phyloP scores from a whole-genome alignment of 2,113 vertebrate species.

The Festucalex cinctus region DNA sequence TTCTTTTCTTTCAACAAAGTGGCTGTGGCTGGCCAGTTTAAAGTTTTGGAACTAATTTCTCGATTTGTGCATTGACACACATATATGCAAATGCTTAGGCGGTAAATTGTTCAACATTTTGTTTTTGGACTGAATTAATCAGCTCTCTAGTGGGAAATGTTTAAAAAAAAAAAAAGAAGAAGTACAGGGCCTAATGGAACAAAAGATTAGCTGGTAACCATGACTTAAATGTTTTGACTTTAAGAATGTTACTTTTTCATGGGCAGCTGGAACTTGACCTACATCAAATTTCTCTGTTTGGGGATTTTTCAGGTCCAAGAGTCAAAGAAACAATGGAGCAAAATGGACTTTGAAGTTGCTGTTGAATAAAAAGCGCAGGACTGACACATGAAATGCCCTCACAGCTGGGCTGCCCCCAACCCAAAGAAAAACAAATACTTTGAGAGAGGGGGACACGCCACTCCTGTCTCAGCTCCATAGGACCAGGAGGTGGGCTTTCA shows the following conservation, averaged over 20 bases:
- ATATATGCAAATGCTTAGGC: neutral
- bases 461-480: conserved; percentile 83
- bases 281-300: conserved; percentile 93
- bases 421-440: conserved; percentile 97
- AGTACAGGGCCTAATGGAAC: neutral
- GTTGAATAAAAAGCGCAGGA: conserved; percentile 79
- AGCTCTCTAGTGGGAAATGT: neutral
- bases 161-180: neutral
- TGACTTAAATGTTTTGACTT: conserved; percentile 75
- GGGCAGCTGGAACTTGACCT: conserved; percentile 88
- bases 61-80: neutral
- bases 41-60: neutral
- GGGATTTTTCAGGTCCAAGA: conserved; percentile 88
- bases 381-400: conserved; percentile 83
- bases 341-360: conserved; percentile 89
- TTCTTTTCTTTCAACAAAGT: no score
- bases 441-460: conserved; percentile 86
- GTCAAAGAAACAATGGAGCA: conserved; percentile 86
- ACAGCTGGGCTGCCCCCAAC: conserved; percentile 77
- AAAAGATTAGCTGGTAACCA: conserved; percentile 74
- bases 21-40: no score
- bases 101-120: conserved; percentile 13
- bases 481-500: conserved; percentile 78
- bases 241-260: conserved; percentile 82
- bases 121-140: conserved; percentile 5